phyloP scores from a whole-genome alignment of 2,888 invertebrate genomes.

The Parnassius mnemosyne region DNA sequence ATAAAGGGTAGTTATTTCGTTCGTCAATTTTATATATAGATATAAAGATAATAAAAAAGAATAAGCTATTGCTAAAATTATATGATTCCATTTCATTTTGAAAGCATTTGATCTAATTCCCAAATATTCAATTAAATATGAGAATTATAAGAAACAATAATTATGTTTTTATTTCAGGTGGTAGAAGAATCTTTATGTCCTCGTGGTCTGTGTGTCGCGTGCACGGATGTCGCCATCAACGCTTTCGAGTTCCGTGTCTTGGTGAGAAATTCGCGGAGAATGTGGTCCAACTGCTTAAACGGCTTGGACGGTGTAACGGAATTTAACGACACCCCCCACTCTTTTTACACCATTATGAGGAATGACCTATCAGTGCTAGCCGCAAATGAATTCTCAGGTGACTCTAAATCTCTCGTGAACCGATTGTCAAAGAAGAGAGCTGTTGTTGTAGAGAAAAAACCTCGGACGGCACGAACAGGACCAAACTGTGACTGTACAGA shows the following conservation, averaged over 20 bases:
- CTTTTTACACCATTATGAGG: constrained; percentile 54
- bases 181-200: constrained; percentile 54
- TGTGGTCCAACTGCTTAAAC: constrained; percentile 53
- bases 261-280: constrained; percentile 48
- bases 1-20: no score
- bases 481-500: constrained; percentile 56
- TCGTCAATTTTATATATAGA: no score
- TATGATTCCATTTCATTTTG: no score
- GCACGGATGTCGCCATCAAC: constrained; percentile 53
- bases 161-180: constrained; percentile 52
- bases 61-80: no score
- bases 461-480: constrained; percentile 44
- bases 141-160: not conserved
- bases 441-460: constrained; percentile 38
- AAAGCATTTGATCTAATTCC: no score
- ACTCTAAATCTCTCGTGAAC: constrained; percentile 46
- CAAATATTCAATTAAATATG: no score
- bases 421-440: constrained; percentile 37
- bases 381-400: constrained; percentile 48
- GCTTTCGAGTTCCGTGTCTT: constrained; percentile 59
- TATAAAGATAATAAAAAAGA: no score
- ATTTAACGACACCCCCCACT: constrained; percentile 37
- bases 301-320: constrained; percentile 41
- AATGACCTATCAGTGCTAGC: constrained; percentile 48
- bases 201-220: constrained; percentile 52